Evolutionary conservation across 1,140 invertebrate species (phyloP), one percentile per base, ranked within the genome.

Genomic region (Lepidurus apus): DNA sequence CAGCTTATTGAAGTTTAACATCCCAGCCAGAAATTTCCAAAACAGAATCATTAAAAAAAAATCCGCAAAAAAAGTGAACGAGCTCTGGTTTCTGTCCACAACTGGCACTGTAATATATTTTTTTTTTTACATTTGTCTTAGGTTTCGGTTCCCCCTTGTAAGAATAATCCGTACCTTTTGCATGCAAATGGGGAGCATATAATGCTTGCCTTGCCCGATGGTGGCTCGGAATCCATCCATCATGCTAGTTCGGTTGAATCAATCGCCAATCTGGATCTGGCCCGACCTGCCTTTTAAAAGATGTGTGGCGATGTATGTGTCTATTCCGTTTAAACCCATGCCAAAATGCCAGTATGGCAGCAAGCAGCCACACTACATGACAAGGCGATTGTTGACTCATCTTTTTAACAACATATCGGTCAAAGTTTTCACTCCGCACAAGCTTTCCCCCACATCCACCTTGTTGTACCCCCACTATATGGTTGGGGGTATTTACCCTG

Each of bases 371-470:
- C 47, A 65, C 13, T 21, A 65, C 47, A 65, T 65, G 47, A 65
- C 47, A 13, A 65, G 47, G 47, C 47, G 17, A 65, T 65, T 65
- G 47, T 65, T 65, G 47, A 53, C 47, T 53, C 47, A 53, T 53
- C 47, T 2, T n/a, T 53, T 53, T 26, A 26, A 26, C 26, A 26
- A 26, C 26, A 26, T 26, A 26, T 26, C 13, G 11, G 47, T 53
- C 47, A 10, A 53, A 53, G 13, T 53, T 53, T n/a, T 0, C 47
- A 6, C 45, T 13, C 11, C 47, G 47, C 8, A 17, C 5, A 17
- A 53, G 21, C 5, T 53, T 53, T 53, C 26, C 1, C 26, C 26
- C 26, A n/a, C 26, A 26, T 26, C 26, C 26, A 1, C 26, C 26
- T 26, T 26, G 26, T 26, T 26, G 26, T 1, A 26, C 2, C 26